Evolutionary conservation across 2,113 vertebrate genomes (phyloP).

Genomic region (Odocoileus virginianus): DNA sequence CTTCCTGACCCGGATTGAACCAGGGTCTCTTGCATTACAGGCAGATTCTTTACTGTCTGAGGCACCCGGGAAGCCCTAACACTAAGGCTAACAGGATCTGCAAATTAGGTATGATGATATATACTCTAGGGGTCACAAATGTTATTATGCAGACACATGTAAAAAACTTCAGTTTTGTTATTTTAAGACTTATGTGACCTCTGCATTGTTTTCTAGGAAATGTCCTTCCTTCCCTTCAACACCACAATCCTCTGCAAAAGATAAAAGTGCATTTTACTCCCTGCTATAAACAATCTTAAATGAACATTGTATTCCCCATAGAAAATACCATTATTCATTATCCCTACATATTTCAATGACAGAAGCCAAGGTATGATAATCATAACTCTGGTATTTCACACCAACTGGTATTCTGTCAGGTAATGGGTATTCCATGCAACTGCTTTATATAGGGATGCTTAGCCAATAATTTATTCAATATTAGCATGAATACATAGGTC

Average conservation of each 20-base stretch:
- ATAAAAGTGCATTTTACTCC: background rate
- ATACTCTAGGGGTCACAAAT: background rate
- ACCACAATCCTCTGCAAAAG: background rate
- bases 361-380: background rate
- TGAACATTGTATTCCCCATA: background rate
- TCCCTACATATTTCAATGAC: background rate
- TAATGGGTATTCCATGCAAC: background rate
- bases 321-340: background rate
- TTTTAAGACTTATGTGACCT: background rate
- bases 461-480: background rate
- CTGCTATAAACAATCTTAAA: background rate
- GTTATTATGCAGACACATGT: background rate
- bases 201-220: background rate
- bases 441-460: background rate
- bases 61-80: background rate
- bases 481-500: background rate
- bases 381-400: background rate
- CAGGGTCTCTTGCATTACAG: background rate
- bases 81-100: background rate
- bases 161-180: background rate
- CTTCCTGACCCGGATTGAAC: background rate
- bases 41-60: background rate
- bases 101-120: background rate
- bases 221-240: background rate
- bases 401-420: background rate